Evolutionary conservation across 2,113 vertebrate genomes (phyloP), one percentile per base, ranked within the genome.

Genomic region (Oncorhynchus gorbuscha): DNA sequence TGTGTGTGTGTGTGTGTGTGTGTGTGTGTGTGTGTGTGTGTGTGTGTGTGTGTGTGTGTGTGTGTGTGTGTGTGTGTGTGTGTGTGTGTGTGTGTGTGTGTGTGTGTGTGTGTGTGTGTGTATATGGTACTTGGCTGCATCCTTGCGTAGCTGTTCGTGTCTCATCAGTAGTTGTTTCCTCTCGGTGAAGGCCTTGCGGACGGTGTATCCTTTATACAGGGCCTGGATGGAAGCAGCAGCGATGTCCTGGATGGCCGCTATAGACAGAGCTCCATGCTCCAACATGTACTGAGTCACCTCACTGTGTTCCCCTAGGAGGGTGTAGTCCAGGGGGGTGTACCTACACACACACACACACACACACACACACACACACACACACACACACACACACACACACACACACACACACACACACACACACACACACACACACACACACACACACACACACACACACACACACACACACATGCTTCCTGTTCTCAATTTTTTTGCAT

Each of bases 221-320:
- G 98, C 96, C 86, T 99, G 98, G 84, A 99, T 98, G 93, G 97
- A 96, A 86, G 96, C 95, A 45, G 98, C 97, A 0, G 97, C 97
- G 0, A 99, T 99, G 86, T 99, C 97, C 85, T 99, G 97, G 86
- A 99, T 99, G 73, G 98, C 97, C 20, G 98, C 97, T 39, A 99
- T 99, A 79, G 97, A 99, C 73, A 99, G 90, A 74, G 98, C 98
- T 0, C 97, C 95, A 0, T 93, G 97, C 84, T 99, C 98, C 90
- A 99, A 75, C 95, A 99, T 95, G 91, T 96, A 99, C 91, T 99
- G 98, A 74, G 97, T 99, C 74, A 99, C 96, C 89, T 99, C 97
- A 3, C 98, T 97, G 86, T 99, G 97, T 48, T 96, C 97, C 7
- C 97, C 97, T 22, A 99, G 94, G 90, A 99, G 87, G 64, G 97